These are phyloP conservation scores for Pinctada fucata DNA, from an alignment of 2,888 invertebrate species.

Conservation along the genomic window DNA sequence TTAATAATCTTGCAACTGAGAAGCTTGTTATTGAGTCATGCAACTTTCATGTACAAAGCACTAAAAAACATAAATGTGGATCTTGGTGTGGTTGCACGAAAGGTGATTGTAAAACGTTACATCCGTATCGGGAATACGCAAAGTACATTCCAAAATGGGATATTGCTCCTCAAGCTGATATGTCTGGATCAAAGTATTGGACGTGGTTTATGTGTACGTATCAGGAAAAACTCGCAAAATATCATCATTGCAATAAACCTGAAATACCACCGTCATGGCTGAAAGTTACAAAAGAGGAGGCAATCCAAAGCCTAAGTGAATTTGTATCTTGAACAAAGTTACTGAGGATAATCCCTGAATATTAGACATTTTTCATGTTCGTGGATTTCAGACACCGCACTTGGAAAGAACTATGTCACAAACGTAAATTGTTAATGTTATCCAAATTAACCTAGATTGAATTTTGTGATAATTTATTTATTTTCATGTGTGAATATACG, in stretches of 20 bases:
- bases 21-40: not conserved
- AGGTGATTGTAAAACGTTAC: not conserved
- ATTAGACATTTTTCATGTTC: too few species aligned
- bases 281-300: not conserved
- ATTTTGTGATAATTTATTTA: too few species aligned
- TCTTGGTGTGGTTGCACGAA: not conserved
- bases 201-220: slow-evolving; percentile 13
- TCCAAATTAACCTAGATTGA: too few species aligned
- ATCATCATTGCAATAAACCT: not conserved
- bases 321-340: not conserved
- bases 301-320: slow-evolving; percentile 18
- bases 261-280: slow-evolving; percentile 15
- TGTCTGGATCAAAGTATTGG: slow-evolving; percentile 23
- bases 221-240: not conserved
- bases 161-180: slow-evolving; percentile 10
- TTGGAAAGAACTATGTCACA: too few species aligned
- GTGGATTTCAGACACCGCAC: too few species aligned
- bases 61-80: not conserved
- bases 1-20: accelerated
- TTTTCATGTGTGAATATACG: too few species aligned
- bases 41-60: slow-evolving; percentile 2
- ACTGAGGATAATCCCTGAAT: too few species aligned
- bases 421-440: too few species aligned
- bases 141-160: slow-evolving; percentile 12
- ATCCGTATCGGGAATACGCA: slow-evolving; percentile 13